These are phyloP conservation scores for Margaritifera margaritifera DNA, from an alignment of 2,888 invertebrate genomes.

Conservation along the genomic window DNA sequence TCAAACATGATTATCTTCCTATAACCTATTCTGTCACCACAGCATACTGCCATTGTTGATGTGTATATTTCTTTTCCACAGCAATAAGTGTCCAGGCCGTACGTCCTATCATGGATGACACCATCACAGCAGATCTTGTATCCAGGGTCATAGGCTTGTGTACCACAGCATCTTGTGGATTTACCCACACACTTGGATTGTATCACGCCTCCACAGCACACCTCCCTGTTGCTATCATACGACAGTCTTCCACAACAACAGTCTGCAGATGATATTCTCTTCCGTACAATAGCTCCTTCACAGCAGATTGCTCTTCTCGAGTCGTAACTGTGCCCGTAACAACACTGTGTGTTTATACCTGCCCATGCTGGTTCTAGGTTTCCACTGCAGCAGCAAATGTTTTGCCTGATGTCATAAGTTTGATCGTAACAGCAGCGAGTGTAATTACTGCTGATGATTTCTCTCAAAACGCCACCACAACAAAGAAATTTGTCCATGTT, in stretches of 20 bases:
- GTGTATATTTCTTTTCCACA: constrained; percentile 24
- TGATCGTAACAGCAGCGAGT: constrained; percentile 23
- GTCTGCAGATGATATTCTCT: constrained; percentile 25
- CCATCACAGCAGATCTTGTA: constrained; percentile 29
- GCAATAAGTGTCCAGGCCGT: constrained; percentile 24
- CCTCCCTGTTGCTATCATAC: constrained; percentile 26
- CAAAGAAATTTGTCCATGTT: constrained; percentile 15
- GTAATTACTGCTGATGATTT: constrained; percentile 6
- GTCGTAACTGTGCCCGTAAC: constrained; percentile 27
- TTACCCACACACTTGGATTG: constrained; percentile 12
- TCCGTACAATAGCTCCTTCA: constrained; percentile 24
- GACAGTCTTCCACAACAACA: constrained; percentile 31
- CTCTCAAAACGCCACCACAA: constrained; percentile 26
- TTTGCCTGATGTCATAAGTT: constrained; percentile 20
- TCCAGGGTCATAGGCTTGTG: constrained; percentile 23
- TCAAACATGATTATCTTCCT: constrained; percentile 17
- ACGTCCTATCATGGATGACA: constrained; percentile 17
- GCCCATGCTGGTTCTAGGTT: constrained; percentile 21
- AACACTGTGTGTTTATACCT: constrained; percentile 28
- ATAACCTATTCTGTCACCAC: constrained; percentile 29
- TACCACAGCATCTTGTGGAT: constrained; percentile 22
- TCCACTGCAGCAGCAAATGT: constrained; percentile 30
- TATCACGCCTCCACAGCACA: constrained; percentile 27
- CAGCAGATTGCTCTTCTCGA: constrained; percentile 21
- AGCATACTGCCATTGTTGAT: constrained; percentile 25